Evolutionary conservation across 2,888 invertebrate genomes (phyloP).

Genomic region (Eupithecia subumbrata): DNA sequence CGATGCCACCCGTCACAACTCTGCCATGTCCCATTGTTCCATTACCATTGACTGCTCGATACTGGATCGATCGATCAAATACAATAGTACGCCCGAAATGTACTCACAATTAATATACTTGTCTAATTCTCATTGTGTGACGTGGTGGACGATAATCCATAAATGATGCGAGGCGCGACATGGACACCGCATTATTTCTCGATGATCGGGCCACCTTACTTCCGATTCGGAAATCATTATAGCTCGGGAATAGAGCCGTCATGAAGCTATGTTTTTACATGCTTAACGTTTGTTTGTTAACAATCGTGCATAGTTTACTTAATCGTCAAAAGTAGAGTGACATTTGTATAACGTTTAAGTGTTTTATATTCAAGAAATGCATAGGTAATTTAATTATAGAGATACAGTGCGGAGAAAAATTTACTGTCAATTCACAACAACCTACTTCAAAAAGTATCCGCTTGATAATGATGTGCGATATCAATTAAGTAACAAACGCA

Average conservation of each 20-base stretch:
- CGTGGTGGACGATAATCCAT: conserved; percentile 66
- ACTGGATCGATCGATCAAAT: conserved; percentile 54
- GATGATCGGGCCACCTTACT: conserved; percentile 79
- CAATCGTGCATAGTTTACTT: conserved; percentile 68
- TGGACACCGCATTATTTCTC: conserved; percentile 80
- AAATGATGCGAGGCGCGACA: conserved; percentile 80
- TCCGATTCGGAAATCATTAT: conserved; percentile 84
- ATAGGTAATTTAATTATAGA: neutral
- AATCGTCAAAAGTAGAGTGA: conserved; percentile 55
- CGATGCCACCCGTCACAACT: conserved; percentile 61
- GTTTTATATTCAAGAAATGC: neutral
- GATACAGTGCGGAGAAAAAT: neutral
- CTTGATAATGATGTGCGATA: conserved; percentile 20
- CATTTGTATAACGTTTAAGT: conserved; percentile 47
- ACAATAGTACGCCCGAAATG: conserved; percentile 65
- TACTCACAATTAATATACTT: conserved; percentile 48
- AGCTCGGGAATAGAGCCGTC: conserved; percentile 73
- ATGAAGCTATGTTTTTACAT: conserved; percentile 68
- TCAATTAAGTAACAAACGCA: conserved; percentile 47
- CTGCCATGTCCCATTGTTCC: conserved; percentile 61
- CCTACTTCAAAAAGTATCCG: neutral
- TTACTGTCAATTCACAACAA: neutral
- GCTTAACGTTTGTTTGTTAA: conserved; percentile 66
- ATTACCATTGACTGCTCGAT: conserved; percentile 68
- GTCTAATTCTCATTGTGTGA: conserved; percentile 34